These are phyloP conservation scores for Endotricha flammealis DNA, from an alignment of 2,888 invertebrate species.

Conservation along the genomic window DNA sequence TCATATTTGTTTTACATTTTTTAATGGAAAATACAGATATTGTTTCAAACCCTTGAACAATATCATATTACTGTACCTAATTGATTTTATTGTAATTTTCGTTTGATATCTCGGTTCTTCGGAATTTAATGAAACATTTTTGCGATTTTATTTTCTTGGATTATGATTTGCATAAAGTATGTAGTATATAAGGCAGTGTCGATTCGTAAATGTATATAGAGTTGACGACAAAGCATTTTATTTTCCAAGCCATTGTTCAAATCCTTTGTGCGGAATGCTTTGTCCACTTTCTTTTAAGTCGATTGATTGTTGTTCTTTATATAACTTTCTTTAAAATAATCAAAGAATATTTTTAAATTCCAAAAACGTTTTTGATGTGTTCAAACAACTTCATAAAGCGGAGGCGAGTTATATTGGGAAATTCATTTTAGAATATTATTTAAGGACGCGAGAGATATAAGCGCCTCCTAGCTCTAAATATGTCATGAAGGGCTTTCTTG, in stretches of 20 bases:
- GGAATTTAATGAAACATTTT: too few relatives aligned
- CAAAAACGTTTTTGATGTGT: background rate
- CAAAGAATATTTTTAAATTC: background rate
- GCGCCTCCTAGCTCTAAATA: constrained; percentile 13
- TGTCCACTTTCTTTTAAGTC: constrained; percentile 42
- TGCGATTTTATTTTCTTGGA: background rate
- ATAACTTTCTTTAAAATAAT: constrained; percentile 21
- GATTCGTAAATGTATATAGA: constrained; percentile 7
- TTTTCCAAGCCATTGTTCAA: constrained; percentile 40
- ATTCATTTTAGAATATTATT: constrained; percentile 7
- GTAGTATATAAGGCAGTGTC: constrained; percentile 1
- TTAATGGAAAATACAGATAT: too few relatives aligned
- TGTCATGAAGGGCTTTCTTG: constrained; percentile 14
- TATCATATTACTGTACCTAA: background rate
- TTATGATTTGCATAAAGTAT: background rate
- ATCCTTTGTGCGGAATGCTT: constrained; percentile 37
- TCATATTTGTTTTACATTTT: too few relatives aligned
- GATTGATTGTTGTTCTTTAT: constrained; percentile 32
- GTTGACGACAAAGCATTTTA: constrained; percentile 28
- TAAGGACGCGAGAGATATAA: constrained; percentile 15
- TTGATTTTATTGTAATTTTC: background rate
- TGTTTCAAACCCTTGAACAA: too few relatives aligned
- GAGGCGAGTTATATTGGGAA: background rate
- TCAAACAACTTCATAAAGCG: background rate
- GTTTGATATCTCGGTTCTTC: background rate